phyloP scores from a whole-genome alignment of 1,140 invertebrate species.

The Brachionus rotundiformis region DNA sequence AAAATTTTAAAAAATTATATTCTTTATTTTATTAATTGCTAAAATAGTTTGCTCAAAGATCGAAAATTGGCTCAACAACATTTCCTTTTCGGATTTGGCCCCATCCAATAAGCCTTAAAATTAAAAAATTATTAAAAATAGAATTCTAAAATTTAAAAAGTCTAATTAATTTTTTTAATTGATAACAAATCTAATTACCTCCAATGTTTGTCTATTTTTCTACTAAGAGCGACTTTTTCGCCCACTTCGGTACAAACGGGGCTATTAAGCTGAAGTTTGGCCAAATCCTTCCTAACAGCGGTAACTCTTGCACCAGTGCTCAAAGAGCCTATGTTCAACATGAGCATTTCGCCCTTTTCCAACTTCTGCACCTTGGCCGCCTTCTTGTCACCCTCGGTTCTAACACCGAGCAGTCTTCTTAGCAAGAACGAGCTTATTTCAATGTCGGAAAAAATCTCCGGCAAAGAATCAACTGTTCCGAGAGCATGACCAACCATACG shows the following conservation, averaged over 20 bases:
- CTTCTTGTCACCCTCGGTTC: constrained; percentile 98
- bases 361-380: constrained; percentile 92
- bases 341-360: constrained; percentile 79
- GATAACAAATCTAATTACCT: no score
- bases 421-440: constrained; percentile 97
- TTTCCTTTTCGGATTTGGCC: constrained; percentile 88
- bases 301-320: constrained; percentile 94
- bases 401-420: constrained; percentile 88
- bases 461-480: constrained; percentile 91
- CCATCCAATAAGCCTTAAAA: constrained; percentile 87
- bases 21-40: constrained; percentile 16
- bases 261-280: constrained; percentile 92
- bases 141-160: not conserved
- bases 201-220: constrained; percentile 99
- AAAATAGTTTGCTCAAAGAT: not conserved
- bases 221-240: constrained; percentile 95
- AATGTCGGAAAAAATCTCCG: constrained; percentile 94
- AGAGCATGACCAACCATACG: constrained; percentile 95
- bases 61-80: constrained; percentile 74
- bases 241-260: constrained; percentile 98
- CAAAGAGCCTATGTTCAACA: constrained; percentile 97
- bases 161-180: no score
- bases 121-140: constrained; percentile 39
- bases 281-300: constrained; percentile 93
- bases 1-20: constrained; percentile 7